A percentile compares a stretch with the other conserved stretches of the same genome.
Conservation (phyloP, 1,140 invertebrate genomes). For the Bacillus rossius region DNA sequence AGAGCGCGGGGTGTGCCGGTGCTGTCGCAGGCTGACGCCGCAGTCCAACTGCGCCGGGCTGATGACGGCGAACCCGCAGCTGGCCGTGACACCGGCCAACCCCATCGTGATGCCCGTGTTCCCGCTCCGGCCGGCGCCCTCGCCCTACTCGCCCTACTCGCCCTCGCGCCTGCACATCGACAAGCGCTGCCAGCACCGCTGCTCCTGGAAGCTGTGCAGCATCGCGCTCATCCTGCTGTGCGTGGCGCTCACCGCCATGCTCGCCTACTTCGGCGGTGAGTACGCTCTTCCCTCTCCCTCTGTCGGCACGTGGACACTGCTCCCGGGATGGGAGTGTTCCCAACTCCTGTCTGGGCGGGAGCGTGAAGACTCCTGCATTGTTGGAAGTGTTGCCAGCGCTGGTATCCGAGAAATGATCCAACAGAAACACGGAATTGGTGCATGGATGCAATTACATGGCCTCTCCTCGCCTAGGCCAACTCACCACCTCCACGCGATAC, state of each 20-base stretch:
- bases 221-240: constrained; percentile 85
- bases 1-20: not conserved
- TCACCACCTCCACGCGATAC: no score
- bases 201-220: constrained; percentile 92
- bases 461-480: no score
- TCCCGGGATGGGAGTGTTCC: no score
- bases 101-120: constrained; percentile 10
- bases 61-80: constrained; percentile 1
- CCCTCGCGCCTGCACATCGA: constrained; percentile 91
- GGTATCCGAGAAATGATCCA: no score
- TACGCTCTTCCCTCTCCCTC: constrained; percentile 20
- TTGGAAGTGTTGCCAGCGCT: no score
- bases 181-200: constrained; percentile 85
- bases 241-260: constrained; percentile 81
- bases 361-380: no score
- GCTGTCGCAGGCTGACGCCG: constrained; percentile 5
- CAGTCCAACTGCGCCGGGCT: not conserved
- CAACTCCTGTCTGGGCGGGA: no score
- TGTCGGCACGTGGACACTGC: no score
- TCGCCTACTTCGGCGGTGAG: constrained; percentile 93
- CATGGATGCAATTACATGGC: no score
- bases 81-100: constrained; percentile 8
- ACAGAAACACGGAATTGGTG: no score
- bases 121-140: constrained; percentile 42
- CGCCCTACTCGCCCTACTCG: constrained; percentile 74